These are phyloP conservation scores for Nixonia krombeini DNA, from an alignment of 1,140 invertebrate species.

Conservation along the genomic window DNA sequence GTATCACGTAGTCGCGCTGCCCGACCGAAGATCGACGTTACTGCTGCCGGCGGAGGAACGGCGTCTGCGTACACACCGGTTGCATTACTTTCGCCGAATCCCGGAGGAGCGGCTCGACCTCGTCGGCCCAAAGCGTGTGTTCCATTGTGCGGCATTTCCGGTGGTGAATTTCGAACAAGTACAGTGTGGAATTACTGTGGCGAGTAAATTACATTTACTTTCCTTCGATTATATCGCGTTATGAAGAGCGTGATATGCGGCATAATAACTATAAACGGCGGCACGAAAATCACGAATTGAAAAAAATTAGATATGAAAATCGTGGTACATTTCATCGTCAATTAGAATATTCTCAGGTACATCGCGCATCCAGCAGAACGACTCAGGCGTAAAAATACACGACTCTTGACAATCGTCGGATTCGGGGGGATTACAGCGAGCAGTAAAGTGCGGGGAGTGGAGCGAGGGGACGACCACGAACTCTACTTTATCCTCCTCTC, in stretches of 20 bases:
- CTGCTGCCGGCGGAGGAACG: background rate
- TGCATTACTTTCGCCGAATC: background rate
- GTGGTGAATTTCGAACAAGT: background rate
- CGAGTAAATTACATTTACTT: no score
- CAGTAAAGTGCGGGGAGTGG: conserved; percentile 12
- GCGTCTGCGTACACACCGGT: background rate
- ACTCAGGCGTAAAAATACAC: no score
- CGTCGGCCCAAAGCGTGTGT: background rate
- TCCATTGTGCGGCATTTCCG: background rate
- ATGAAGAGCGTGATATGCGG: no score
- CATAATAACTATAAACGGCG: background rate
- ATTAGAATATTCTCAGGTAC: no score
- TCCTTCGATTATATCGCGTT: no score
- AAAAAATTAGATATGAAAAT: background rate
- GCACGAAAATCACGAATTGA: background rate
- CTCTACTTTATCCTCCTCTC: conserved; percentile 23
- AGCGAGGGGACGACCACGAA: conserved; percentile 19
- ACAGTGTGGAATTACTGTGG: background rate
- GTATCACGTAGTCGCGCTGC: no score
- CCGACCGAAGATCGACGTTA: background rate
- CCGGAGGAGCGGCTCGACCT: background rate
- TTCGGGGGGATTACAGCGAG: conserved; percentile 2
- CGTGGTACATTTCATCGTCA: no score
- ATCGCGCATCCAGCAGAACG: no score
- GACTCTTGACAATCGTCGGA: no score